A percentile compares a stretch with the other conserved stretches of the same genome.
phyloP scores from a whole-genome alignment of 2,113 vertebrate genomes.

The Chroicocephalus ridibundus region DNA sequence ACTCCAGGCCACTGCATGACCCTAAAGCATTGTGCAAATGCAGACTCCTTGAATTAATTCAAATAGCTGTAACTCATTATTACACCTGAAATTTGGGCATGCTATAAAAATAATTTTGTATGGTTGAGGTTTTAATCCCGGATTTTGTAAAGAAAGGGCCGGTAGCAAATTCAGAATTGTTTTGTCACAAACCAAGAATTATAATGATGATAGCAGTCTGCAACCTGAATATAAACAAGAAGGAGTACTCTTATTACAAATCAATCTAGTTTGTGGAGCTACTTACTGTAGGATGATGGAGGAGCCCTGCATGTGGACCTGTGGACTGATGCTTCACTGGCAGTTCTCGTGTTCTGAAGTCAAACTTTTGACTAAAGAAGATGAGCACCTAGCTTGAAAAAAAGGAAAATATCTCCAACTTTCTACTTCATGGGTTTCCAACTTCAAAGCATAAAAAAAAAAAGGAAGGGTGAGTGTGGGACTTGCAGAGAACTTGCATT shows the following conservation, averaged over 20 bases:
- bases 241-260: neutral
- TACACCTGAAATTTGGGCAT: neutral
- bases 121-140: neutral
- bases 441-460: neutral
- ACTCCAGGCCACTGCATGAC: neutral
- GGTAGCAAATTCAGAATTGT: neutral
- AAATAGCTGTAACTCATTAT: neutral
- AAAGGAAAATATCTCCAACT: neutral
- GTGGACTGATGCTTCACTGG: neutral
- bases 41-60: neutral
- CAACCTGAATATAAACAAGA: neutral
- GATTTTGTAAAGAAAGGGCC: neutral
- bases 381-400: neutral
- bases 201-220: fast-evolving
- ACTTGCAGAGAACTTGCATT: neutral
- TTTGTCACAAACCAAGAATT: neutral
- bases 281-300: fast-evolving
- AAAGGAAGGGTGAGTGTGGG: neutral
- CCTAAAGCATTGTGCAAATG: neutral
- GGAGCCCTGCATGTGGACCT: neutral
- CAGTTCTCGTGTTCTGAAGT: neutral
- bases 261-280: neutral
- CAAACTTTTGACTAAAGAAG: neutral
- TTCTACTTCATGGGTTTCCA: neutral
- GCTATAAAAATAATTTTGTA: neutral